These are phyloP conservation scores for Pterostichus niger DNA, from an alignment of 2,888 invertebrate species.

Conservation along the genomic window DNA sequence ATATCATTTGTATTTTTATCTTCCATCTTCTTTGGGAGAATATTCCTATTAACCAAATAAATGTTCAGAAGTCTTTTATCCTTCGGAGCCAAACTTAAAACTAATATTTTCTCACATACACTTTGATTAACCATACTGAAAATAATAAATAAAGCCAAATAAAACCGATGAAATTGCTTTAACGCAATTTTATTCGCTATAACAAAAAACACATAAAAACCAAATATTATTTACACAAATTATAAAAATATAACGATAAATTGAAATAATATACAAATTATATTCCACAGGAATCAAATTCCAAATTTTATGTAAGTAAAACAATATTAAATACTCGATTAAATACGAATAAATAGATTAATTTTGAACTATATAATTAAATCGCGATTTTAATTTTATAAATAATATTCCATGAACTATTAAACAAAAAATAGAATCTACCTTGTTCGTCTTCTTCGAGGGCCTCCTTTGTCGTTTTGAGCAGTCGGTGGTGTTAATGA, in stretches of 20 bases:
- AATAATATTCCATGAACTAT: not conserved
- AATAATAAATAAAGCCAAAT: slow-evolving; percentile 25
- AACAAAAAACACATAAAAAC: slow-evolving; percentile 30
- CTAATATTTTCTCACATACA: slow-evolving; percentile 15
- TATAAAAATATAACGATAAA: slow-evolving; percentile 9
- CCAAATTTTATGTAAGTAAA: slow-evolving; percentile 11
- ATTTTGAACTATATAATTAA: no score
- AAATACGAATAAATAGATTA: no score
- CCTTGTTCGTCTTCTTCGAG: slow-evolving; percentile 84
- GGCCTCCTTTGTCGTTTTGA: slow-evolving; percentile 77
- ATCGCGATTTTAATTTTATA: no score
- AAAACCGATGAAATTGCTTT: slow-evolving; percentile 12
- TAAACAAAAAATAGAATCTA: slow-evolving; percentile 69
- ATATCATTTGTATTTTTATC: slow-evolving; percentile 22
- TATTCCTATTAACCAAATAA: slow-evolving; percentile 29
- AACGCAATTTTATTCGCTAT: slow-evolving; percentile 18
- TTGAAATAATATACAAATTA: not conserved
- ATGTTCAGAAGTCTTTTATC: slow-evolving; percentile 23
- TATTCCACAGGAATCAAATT: not conserved
- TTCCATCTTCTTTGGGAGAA: slow-evolving; percentile 21
- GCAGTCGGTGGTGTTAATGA: slow-evolving; percentile 68
- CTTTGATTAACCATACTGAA: slow-evolving; percentile 5
- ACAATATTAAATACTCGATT: not conserved
- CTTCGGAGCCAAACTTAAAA: not conserved
- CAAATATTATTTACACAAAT: not conserved